These are phyloP conservation scores for Prietella phreatophila DNA, from an alignment of 2,113 vertebrate genomes.

Conservation along the genomic window DNA sequence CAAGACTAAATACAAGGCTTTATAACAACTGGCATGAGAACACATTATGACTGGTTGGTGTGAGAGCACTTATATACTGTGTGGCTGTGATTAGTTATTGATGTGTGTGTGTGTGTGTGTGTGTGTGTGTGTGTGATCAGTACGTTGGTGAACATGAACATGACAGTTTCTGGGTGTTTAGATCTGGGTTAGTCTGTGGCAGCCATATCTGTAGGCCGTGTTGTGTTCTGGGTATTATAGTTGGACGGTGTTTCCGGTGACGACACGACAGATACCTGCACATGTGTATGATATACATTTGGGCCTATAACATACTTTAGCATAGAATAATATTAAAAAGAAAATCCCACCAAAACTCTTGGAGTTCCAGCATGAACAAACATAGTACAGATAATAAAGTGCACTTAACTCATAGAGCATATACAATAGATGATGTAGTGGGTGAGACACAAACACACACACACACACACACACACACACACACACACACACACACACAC, in stretches of 20 bases:
- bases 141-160: background rate
- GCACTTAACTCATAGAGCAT: background rate
- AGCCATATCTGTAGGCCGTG: background rate
- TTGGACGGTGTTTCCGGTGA: background rate
- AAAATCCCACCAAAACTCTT: background rate
- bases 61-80: background rate
- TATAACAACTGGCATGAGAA: background rate
- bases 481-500: slow-evolving; percentile 40
- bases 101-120: no score
- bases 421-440: background rate
- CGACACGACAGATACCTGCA: slow-evolving; percentile 27
- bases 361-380: background rate
- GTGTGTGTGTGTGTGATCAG: slow-evolving; percentile 10
- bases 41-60: background rate
- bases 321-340: background rate
- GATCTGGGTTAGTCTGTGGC: no score
- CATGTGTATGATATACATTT: background rate
- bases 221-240: background rate
- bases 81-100: background rate
- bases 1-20: background rate
- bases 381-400: background rate
- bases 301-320: background rate
- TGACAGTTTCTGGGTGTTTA: background rate
- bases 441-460: background rate
- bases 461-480: slow-evolving; percentile 16